These are phyloP conservation scores for Tragelaphus scriptus DNA, from an alignment of 2,113 vertebrate species.

Conservation along the genomic window DNA sequence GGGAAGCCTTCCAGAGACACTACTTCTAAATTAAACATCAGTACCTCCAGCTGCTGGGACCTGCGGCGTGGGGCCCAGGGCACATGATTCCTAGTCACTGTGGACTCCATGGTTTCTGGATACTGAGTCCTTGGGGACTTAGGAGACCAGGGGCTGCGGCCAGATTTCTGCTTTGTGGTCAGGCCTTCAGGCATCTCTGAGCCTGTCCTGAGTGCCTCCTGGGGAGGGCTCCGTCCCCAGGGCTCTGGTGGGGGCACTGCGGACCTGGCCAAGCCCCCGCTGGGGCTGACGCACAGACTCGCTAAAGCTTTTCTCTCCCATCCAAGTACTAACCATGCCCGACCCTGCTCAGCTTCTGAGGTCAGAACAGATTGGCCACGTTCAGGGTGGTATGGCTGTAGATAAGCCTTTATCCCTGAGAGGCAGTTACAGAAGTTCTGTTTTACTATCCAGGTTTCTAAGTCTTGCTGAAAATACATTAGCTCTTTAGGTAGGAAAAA, in stretches of 20 bases:
- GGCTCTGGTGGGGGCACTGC: not conserved
- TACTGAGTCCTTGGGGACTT: not conserved
- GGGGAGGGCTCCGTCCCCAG: not conserved
- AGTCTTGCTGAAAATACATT: not conserved
- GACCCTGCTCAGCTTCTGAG: not conserved
- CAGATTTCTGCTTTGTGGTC: not conserved
- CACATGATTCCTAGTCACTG: not conserved
- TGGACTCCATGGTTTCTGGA: not conserved
- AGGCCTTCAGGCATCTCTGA: not conserved
- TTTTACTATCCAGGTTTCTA: not conserved
- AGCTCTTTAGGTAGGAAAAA: not conserved
- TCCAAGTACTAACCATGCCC: not conserved
- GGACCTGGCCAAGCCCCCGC: not conserved
- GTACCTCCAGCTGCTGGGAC: not conserved
- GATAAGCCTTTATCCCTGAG: not conserved
- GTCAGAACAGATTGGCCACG: not conserved
- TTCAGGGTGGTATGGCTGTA: not conserved
- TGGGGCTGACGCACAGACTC: not conserved
- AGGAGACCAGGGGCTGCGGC: not conserved
- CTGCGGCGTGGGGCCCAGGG: accelerated
- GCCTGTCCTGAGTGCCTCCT: not conserved
- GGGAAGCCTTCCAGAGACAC: not conserved
- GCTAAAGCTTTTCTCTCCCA: not conserved
- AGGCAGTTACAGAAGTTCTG: not conserved
- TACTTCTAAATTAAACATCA: not conserved